Evolutionary conservation across 2,888 invertebrate genomes (phyloP), one percentile per base, ranked within the genome.

Genomic region (Protonemura montana): DNA sequence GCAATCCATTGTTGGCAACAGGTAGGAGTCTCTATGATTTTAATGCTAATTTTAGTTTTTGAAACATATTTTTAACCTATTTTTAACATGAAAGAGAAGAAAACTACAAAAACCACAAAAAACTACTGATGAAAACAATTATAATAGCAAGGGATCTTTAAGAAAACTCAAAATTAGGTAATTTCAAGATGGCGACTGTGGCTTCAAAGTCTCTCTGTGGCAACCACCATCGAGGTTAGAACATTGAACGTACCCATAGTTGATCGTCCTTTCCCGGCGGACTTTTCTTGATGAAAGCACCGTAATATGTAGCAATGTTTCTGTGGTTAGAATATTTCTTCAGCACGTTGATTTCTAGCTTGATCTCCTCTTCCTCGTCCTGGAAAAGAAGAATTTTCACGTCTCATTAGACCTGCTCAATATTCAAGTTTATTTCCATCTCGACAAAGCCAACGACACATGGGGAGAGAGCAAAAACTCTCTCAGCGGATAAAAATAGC

Each of bases 291-390:
- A 99, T 99, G 92, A 99, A 99, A 90, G 99, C 99, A 89, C 99
- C 99, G 93, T 99, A 99, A 92, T 99, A 99, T 87, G 99, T 99
- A 89, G 99, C 99, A 91, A 99, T 99, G 93, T 99, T 99, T 90
- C 99, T 96, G 93, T 99, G 99, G 93, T 98, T 98, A 88, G 98
- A 98, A 93, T 97, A 98, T 94, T 95, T 99, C 93, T 99, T 99
- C 90, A 99, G 94, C 90, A 99, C 99, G 94, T 99, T 99, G 90
- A 99, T 99, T 94, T 99, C 99, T 90, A 99, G 93, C 92, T 99
- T 99, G 89, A 99, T 99, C 94, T 99, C 99, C 93, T 99, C 99
- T 91, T 99, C 99, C 92, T 99, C 99, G 92, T 99, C 99, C 94
- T 94, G 90, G 28, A 92, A 92, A 86, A n/a, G n/a, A 86, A 89